Base-by-base conservation (phyloP, 2,797 vertebrate species). In the Furcifer pardalis region DNA sequence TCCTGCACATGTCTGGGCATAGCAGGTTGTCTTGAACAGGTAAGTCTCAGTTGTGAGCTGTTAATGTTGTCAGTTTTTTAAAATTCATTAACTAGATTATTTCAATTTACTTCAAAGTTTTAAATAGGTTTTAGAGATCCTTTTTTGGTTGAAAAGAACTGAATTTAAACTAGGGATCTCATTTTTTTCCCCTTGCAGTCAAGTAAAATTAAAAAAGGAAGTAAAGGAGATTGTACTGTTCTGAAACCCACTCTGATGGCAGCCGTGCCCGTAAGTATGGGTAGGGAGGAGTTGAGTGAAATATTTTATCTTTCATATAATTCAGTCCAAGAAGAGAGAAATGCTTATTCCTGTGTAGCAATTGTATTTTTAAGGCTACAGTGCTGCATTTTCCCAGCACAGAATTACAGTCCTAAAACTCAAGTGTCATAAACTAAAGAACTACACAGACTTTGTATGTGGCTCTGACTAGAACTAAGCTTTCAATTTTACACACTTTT, bases 131-230 rank as follows among this genome's bases (percentile, higher is more conserved):
- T 44, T 25, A 21, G 15, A 30, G 1, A 8, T 65, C 23, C 32
- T 8, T 49, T 35, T 46, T 46, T 32, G 6, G 30, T 10, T 52
- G 59, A 23, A 79, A 42, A 35, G 1, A 59, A 37, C 10, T 52
- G 37, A 52, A 66, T 46, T 68, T 81, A 69, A 44, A 37, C 32
- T n/a, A 37, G n/a, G 40, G 1, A n/a, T 85, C 40, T 66, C 13
- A 6, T 9, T 89, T 86, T 89, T 13, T 89, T 89, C 92, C 69
- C 76, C 78, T 88, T 96, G 49, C 92, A 99, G 99, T 99, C 98
- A 71, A 98, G 97, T 62, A 99, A 98, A 96, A 99, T 99, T 89
- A 99, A 99, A 95, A 98, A 97, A 78, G 99, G 99, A 92, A 99
- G 98, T 94, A 98, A 98, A 96, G 99, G 99, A 75, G 99, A 99